Base-by-base conservation (phyloP, 1,140 invertebrate genomes). In the Dufourea novaeangliae region DNA sequence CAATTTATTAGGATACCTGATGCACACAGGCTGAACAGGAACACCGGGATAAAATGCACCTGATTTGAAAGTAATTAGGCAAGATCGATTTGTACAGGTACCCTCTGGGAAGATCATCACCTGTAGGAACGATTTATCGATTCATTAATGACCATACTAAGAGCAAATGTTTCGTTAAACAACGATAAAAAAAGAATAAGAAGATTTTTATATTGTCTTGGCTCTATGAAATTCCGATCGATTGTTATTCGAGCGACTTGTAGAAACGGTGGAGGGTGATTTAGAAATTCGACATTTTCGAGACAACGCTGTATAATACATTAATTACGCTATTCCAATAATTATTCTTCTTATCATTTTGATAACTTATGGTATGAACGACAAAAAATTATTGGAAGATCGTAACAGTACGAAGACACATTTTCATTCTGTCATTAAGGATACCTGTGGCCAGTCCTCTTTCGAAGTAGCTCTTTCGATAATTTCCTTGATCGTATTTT, bases 61-160 rank as follows among this genome's bases (percentile, higher is more conserved):
- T 17, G 96, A 96, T 93, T 99, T 99, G 91, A 98, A 99, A n/a
- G 97, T 97, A 67, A 99, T 98, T 66, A 99, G 91, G 89, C 97
- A 98, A 0, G 96, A 96, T 57, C 98, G 94, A 93, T 99, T 99
- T 2, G 98, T 98, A 90, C 97, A 98, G 0, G 98, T 99, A 41
- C 98, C 98, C 91, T 99, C 98, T 0, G 98, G 97, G 92, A 99
- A 99, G 83, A 99, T 98, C 67, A 98, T 94, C 32, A 99, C 95
- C 95, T 97, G 93, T n/a, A 92, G 25, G 41, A n/a, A 50, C 3
- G 50, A 20, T 63, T 75, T 2, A 27, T 29, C 12, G 2, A 2
- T 34, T 72, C 17, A 44, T 34, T 29, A 22, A 34, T 39, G 14
- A 44, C 20, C 17, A 46, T n/a, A n/a, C n/a, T n/a, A n/a, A n/a